These are phyloP conservation scores for Xylota segnis DNA, from an alignment of 2,888 invertebrate genomes.

Conservation along the genomic window DNA sequence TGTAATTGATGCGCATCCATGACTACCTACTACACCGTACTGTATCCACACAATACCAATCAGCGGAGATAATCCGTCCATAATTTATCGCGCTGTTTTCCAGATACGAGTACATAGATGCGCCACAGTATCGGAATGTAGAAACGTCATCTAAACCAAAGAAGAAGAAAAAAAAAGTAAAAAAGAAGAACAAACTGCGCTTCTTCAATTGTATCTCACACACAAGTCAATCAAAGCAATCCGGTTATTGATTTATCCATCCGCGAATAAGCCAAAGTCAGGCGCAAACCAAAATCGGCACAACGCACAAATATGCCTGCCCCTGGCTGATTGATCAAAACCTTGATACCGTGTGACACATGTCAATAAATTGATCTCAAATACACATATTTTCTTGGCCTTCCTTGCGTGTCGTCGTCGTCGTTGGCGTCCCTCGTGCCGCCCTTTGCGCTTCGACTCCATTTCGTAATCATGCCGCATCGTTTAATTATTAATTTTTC, in stretches of 20 bases:
- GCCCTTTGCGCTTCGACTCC: slow-evolving; percentile 8
- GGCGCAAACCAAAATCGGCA: slow-evolving; percentile 59
- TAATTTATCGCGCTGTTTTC: slow-evolving; percentile 55
- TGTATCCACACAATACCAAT: slow-evolving; percentile 44
- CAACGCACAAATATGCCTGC: slow-evolving; percentile 54
- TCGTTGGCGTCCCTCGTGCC: no score
- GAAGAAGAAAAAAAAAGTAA: neutral
- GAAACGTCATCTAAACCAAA: slow-evolving; percentile 6
- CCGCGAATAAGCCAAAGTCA: slow-evolving; percentile 34
- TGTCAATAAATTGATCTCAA: slow-evolving; percentile 76
- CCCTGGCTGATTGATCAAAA: slow-evolving; percentile 70
- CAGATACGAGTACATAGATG: slow-evolving; percentile 21
- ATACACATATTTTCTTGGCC: slow-evolving; percentile 72
- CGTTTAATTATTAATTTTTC: slow-evolving; percentile 67
- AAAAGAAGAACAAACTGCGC: slow-evolving; percentile 13
- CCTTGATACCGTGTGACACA: slow-evolving; percentile 75
- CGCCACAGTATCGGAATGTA: slow-evolving; percentile 2
- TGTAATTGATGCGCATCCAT: slow-evolving; percentile 2
- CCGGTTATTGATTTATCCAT: slow-evolving; percentile 75
- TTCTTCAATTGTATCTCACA: slow-evolving; percentile 62
- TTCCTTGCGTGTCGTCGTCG: neutral
- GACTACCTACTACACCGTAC: slow-evolving; percentile 1
- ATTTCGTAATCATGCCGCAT: slow-evolving; percentile 67
- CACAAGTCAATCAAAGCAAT: slow-evolving; percentile 73
- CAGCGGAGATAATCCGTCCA: slow-evolving; percentile 46